Base-by-base conservation (phyloP, 2,797 vertebrate species). In the Cyprinodon diabolis region DNA sequence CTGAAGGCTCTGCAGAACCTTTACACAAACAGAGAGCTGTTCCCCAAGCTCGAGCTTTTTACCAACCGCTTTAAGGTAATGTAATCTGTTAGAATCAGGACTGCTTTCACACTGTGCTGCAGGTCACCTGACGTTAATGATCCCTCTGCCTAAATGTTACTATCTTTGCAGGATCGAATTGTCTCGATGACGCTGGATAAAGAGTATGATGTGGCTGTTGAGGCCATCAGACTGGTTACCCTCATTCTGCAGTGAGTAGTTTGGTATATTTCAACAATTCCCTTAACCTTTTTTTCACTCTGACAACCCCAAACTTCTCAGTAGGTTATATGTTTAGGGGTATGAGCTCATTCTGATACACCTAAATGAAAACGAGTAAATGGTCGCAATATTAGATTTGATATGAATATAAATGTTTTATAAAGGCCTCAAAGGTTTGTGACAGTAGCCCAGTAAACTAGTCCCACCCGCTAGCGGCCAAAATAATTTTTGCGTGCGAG, bases 111-210 rank as follows among this genome's bases (percentile, higher is more conserved):
- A 21, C 19, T 67, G 17, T 40, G 19, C 17, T 10, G 35, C 58
- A 40, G 17, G 30, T 17, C 60, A 43, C 2, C 60, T 1, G 19
- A n/a, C 5, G 40, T 63, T 13, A 43, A 52, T 58, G 40, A 30
- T 14, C 58, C 62, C 2, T 49, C 47, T 66, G n/a, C 56, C 66
- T 9, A 23, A 23, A 54, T 49, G 1, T 23, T 0, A 52, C 7
- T 77, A 58, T 85, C 81, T 77, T 74, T 68, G 76, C 87, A 99
- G 97, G 98, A 99, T 86, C 97, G 97, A 66, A 98, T 99, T 57
- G 98, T 99, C 79, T 99, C 97, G 49, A 99, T 99, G 98, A 99
- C 98, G 7, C 95, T 99, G 88, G 98, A 99, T 92, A 99, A 99
- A 90, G 98, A 99, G 88, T 99, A 99, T 0, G 98, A 99, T 19